phyloP scores from a whole-genome alignment of 2,888 invertebrate genomes.

The Gymnoscelis rufifasciata region DNA sequence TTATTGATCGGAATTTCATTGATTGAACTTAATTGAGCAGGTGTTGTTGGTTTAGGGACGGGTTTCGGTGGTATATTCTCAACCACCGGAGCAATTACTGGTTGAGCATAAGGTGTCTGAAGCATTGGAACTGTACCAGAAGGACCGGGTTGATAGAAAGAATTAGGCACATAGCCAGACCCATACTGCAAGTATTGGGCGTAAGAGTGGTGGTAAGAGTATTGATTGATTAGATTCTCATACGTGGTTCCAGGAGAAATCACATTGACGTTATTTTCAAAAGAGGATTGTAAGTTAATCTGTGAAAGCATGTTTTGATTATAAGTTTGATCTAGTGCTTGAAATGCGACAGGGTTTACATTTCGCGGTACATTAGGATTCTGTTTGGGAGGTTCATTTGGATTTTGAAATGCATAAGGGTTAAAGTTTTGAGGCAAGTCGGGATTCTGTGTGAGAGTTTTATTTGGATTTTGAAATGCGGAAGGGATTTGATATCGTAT shows the following conservation, averaged over 20 bases:
- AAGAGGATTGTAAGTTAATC: neutral
- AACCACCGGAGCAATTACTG: neutral
- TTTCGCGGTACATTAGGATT: neutral
- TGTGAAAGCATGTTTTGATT: neutral
- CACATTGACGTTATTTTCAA: neutral
- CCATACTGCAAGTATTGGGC: neutral
- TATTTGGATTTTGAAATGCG: no score
- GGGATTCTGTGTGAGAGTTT: no score
- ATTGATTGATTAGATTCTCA: neutral
- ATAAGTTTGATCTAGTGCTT: neutral
- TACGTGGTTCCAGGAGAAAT: neutral
- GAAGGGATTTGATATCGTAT: no score
- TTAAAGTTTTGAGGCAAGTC: neutral
- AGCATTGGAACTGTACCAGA: no score
- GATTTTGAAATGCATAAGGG: no score
- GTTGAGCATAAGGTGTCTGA: neutral
- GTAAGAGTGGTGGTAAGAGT: neutral
- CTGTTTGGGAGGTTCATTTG: no score
- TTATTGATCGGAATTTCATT: no score
- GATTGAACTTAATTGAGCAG: neutral
- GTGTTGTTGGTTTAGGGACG: no score
- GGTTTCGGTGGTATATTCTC: neutral
- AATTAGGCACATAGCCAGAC: neutral
- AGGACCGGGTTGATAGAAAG: no score
- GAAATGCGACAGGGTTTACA: neutral